Evolutionary conservation across 1,140 invertebrate genomes (phyloP), one percentile per base, ranked within the genome.

Genomic region (Neodiprion pinetum): DNA sequence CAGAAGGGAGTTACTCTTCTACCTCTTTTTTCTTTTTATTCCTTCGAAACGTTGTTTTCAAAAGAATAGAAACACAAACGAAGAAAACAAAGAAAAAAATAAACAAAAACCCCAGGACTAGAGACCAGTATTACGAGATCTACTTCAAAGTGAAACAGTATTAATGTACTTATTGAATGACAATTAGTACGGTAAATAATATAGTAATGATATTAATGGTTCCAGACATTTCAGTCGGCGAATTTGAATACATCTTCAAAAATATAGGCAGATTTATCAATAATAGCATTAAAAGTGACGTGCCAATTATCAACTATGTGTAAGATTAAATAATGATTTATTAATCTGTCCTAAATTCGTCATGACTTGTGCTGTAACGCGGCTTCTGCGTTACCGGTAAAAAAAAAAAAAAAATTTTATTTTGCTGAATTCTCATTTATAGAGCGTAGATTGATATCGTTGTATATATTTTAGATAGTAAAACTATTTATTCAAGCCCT

Each of bases 51-150:
- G 28, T 40, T 40, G 28, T 40, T 40, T 40, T 40, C 28, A 40
- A 40, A 1, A 40, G 5, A 40, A 40, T 40, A 2, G 28, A 40
- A 40, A 40, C 28, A 2, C 4, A 40, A 40, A 40, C 28, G 28
- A 40, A 40, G 28, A 40, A 40, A 40, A 40, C 28, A 5, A 40
- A 40, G 5, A 40, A 40, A 5, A 40, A 40, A 40, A 40, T 1
- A 40, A 40, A 40, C 5, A 5, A 40, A 40, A 40, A 40, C 28
- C 28, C 28, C n/a, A 14, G 74, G 74, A 77, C 76, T 84, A 78
- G 80, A 81, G 80, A 87, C 80, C 85, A 88, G 87, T 88, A 88
- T 88, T 88, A 88, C 83, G 80, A 83, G 84, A 84, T 81, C 77
- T 85, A 86, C 80, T 85, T 84, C 77, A 82, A 77, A 80, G 67